Base-by-base conservation (phyloP, 2,113 vertebrate genomes). In the Holacanthus passer region DNA sequence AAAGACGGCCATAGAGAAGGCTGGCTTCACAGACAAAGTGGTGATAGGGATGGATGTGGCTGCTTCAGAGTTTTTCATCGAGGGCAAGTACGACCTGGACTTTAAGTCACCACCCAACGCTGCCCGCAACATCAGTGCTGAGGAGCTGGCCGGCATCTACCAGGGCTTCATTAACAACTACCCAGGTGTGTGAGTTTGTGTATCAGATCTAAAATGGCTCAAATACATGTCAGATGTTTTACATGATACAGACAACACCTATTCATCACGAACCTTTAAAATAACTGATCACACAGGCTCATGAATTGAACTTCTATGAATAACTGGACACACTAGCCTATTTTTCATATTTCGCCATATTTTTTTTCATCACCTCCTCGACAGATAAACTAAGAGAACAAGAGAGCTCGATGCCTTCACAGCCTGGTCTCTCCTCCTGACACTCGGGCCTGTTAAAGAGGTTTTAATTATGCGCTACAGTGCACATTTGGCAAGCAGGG, bases 41-140 rank as follows among this genome's bases (percentile, higher is more conserved):
- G 97, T 98, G 88, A 97, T 98, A 0, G 97, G 97, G 24, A 98
- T 98, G 97, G 97, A 98, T 4, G 97, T 98, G 0, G 97, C 97
- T 2, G 97, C 97, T 50, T 98, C 97, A 0, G 97, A 98, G 90
- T 97, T 98, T 91, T 96, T 97, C 83, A 96, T 94, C 0, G 96
- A 98, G 35, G 97, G 97, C 70, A 97, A 97, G 90, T 98, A 98
- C 0, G 97, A 98, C 93, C 92, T 98, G 89, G 97, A 98, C 90
- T 98, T 98, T 88, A 98, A 98, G 90, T 98, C 97, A 32, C 95
- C 97, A 0, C 96, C 97, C 20, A 96, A 97, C 27, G 96, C 96
- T 45, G 96, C 96, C 53, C 96, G 97, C 77, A 97, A 96, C 88
- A 98, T 98, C 91, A 96, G 94, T 3, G 96, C 94, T 2, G 96